Evolutionary conservation across 37 sponge, comb jelly and placozoan species (phyloP).

Genomic region (Spongilla lacustris): DNA sequence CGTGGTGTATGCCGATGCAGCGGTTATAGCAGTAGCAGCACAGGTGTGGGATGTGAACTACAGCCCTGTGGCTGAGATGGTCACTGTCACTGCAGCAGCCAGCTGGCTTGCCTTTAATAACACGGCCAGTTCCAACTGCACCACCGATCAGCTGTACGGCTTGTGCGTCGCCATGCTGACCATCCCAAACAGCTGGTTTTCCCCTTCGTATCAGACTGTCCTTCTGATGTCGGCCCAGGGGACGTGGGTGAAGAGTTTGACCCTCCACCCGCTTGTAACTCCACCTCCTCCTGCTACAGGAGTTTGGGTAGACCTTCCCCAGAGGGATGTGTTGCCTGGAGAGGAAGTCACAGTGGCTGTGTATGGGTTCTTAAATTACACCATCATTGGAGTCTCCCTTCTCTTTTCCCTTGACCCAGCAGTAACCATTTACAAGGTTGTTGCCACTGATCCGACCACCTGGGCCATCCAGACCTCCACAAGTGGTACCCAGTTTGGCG

Average conservation of each 20-base stretch:
- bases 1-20: constrained; percentile 18
- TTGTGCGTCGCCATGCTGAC: constrained; percentile 37
- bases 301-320: constrained; percentile 45
- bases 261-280: not conserved
- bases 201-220: not conserved
- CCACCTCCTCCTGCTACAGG: constrained; percentile 10
- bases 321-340: constrained; percentile 38
- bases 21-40: not conserved
- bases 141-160: constrained; percentile 25
- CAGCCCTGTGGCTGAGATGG: not conserved
- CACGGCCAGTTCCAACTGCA: constrained; percentile 14
- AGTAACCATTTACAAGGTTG: not conserved
- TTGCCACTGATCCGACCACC: constrained; percentile 4
- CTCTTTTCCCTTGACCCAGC: constrained; percentile 5
- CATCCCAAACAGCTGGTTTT: constrained; percentile 59
- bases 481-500: constrained; percentile 17
- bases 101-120: not conserved
- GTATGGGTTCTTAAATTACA: constrained; percentile 34
- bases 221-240: not conserved
- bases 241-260: not conserved
- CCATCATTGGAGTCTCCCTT: constrained; percentile 45
- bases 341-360: constrained; percentile 40
- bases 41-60: constrained; percentile 30
- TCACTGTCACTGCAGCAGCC: not conserved
- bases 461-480: constrained; percentile 34